Evolutionary conservation across 2,797 vertebrate species (phyloP).

Genomic region (Megalops cyprinoides): DNA sequence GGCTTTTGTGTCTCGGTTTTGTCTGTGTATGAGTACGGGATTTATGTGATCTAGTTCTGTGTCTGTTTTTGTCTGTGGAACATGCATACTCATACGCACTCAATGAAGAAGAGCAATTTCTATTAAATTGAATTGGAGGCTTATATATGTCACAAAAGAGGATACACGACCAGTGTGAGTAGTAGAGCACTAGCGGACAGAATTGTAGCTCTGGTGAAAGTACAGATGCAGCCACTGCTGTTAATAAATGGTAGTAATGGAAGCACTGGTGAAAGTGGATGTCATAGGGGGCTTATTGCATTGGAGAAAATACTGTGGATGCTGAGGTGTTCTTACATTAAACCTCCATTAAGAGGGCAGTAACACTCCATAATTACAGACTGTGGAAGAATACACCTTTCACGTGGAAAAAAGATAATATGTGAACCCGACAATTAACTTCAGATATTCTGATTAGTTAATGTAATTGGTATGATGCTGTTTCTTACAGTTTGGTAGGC

Average conservation of each 20-base stretch:
- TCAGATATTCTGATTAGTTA: neutral
- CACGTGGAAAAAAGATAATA: neutral
- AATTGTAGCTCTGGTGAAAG: no score
- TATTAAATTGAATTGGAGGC: neutral
- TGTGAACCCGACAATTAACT: neutral
- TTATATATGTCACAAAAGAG: neutral
- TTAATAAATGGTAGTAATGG: neutral
- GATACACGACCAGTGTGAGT: neutral
- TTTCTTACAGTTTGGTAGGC: neutral
- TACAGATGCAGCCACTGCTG: neutral
- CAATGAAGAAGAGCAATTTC: neutral
- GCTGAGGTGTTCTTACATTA: neutral
- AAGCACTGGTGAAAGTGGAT: neutral
- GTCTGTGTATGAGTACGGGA: neutral
- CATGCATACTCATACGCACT: neutral
- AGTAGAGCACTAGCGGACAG: neutral
- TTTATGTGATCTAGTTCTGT: neutral
- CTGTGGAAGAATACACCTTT: neutral
- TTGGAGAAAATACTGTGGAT: neutral
- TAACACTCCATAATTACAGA: neutral
- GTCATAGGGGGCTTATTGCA: neutral
- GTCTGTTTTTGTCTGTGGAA: neutral
- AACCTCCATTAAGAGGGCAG: neutral
- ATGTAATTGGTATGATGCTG: neutral
- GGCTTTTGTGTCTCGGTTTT: neutral